Percentiles rank a stretch among this genome's conserved stretches.
Conservation (phyloP, 37 sponge, comb jelly and placozoan genomes). For the Aplysina aerophoba region DNA sequence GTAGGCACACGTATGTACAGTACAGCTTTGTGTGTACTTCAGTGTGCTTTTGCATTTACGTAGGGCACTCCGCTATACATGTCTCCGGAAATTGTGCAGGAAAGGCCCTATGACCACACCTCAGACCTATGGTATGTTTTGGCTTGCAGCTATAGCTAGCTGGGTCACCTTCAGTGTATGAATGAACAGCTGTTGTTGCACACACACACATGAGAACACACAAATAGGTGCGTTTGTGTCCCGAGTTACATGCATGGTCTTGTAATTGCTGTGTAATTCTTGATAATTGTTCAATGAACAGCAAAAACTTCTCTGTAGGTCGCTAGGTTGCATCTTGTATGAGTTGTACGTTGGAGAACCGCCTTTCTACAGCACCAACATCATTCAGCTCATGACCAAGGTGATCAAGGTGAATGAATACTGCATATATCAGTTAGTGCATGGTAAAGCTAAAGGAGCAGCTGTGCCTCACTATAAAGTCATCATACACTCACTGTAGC, state of each 20-base stretch:
- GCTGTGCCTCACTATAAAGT: neutral
- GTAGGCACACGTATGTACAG: neutral
- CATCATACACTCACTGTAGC: neutral
- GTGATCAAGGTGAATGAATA: conserved; percentile 41
- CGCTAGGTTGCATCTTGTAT: conserved; percentile 92
- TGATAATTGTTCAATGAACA: neutral
- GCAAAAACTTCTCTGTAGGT: conserved; percentile 39
- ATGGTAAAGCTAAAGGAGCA: no score
- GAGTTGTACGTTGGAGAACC: conserved; percentile 87
- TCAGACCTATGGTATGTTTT: conserved; percentile 84
- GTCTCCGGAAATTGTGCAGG: conserved; percentile 96
- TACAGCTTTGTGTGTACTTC: neutral
- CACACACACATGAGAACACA: no score
- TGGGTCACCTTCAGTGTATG: no score
- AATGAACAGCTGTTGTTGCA: no score
- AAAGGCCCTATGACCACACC: conserved; percentile 91
- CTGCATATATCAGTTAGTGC: neutral
- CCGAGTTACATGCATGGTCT: neutral
- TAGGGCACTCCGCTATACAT: conserved; percentile 96
- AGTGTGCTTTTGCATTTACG: neutral
- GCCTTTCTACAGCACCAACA: conserved; percentile 90
- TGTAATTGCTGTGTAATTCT: neutral
- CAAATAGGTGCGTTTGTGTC: neutral
- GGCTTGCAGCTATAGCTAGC: no score
- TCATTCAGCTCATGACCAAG: conserved; percentile 85